Base-by-base conservation (phyloP, 2,888 invertebrate genomes). In the Sinhomidia bicolor region DNA sequence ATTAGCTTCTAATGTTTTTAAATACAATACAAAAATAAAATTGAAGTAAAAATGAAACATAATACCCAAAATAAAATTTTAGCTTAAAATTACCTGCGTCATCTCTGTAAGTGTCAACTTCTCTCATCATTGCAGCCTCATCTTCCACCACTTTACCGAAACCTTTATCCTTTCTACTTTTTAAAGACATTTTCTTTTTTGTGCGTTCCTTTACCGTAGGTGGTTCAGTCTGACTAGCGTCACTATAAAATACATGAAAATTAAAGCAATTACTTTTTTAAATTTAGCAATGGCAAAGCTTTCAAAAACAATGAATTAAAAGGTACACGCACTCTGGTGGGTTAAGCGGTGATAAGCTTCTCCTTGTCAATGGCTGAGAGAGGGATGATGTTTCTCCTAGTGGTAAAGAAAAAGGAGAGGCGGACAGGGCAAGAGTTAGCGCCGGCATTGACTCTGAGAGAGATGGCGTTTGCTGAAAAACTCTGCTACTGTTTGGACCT, bases 381-480 rank as follows among this genome's bases (percentile, higher is more conserved):
- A 88, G 71, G 0, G 88, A 88, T 1, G 89, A 51, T 2, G 89
- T 29, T 26, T 89, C 85, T 36, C 74, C 80, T 20, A 89, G 83
- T 3, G 86, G 82, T 20, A 90, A 60, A 9, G 89, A 84, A 44
- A 91, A 91, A 36, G 91, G 90, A 20, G 90, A 89, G 7, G 90
- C 89, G 3, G 89, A 89, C 4, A 90, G 88, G 62, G 89, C 90
- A 17, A 90, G 89, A 10, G 91, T 90, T 20, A 91, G 81, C 0
- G 90, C 90, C 9, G 91, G 90, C 91, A 91, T 91, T 6, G 90
- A 90, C 44, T 91, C 91, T 12, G 90, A 85, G 29, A 91, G 85
- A 6, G 87, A 90, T n/a, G 89, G 90, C 51, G 84, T 78, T 23
- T 87, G 84, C 54, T 84, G 87, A 41, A 89, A 80, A 23, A 71